Conservation (phyloP, 2,888 invertebrate genomes). For the Lochmaea crataegi region DNA sequence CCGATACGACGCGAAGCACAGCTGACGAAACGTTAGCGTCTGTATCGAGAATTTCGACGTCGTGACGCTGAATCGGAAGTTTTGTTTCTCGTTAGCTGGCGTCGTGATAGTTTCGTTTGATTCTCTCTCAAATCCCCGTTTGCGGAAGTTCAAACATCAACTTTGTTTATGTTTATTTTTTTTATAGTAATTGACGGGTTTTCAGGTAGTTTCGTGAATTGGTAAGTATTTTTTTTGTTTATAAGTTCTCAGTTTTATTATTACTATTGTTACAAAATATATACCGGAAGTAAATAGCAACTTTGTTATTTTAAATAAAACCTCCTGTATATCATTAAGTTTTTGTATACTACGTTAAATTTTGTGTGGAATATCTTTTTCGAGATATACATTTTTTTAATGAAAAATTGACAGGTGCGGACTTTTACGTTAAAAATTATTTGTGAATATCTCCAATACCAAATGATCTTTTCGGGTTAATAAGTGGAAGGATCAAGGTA, state of each 20-base stretch:
- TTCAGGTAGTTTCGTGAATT: background rate
- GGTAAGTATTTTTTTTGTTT: background rate
- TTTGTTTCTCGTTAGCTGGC: slow-evolving; percentile 21
- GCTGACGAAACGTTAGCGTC: slow-evolving; percentile 16
- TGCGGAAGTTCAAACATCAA: slow-evolving; percentile 13
- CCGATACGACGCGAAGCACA: background rate
- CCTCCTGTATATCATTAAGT: no score
- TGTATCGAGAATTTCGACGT: slow-evolving; percentile 21
- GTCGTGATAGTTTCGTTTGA: slow-evolving; percentile 20
- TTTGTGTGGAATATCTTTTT: no score
- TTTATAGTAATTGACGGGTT: background rate
- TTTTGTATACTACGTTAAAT: no score
- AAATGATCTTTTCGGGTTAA: no score
- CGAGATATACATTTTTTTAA: no score
- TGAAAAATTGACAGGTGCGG: no score
- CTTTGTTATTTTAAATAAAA: no score
- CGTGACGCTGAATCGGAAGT: slow-evolving; percentile 23
- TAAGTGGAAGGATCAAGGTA: no score
- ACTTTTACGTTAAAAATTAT: no score
- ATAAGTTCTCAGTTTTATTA: background rate
- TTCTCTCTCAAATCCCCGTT: slow-evolving; percentile 10
- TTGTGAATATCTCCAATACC: no score
- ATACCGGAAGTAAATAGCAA: no score
- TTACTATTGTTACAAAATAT: no score
- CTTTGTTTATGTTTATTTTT: slow-evolving; percentile 11